Evolutionary conservation across 2,888 invertebrate genomes (phyloP), one percentile per base, ranked within the genome.

Genomic region (Opisthograptis luteolata): DNA sequence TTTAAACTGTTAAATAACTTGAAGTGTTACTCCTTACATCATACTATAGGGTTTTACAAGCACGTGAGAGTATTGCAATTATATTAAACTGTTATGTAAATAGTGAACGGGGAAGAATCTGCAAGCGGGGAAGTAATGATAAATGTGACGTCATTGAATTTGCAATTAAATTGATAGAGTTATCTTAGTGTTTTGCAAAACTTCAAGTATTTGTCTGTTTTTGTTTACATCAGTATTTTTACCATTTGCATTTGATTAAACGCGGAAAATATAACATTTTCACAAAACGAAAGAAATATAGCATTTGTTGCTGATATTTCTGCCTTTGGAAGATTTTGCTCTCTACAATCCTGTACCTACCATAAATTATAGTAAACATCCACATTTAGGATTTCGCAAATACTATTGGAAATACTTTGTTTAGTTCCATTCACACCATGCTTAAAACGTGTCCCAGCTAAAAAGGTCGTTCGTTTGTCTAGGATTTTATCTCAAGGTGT

Each of bases 401-500:
- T 7, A 17, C 14, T 13, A 7, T 28, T 24, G 10, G n/a, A 30
- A 8, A 37, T 40, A 34, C 10, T 20, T 24, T 3, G 13, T 17
- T 13, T 3, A 6, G 6, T 14, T 28, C 19, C 35, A 36, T 48
- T 17, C 7, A 13, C 7, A 28, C 9, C 9, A 36, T 36, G 25
- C 14, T 41, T 5, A 30, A 15, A 30, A 1, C 17, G 27, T 46
- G 43, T 52, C 43, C 43, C 37, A 51, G 45, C 31, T 41, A 30
- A 27, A 50, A 56, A 51, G 47, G 41, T 50, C 40, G 34, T 47
- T 49, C 39, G 44, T 44, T 22, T 41, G n/a, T 44, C 40, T 34
- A 62, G 64, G 58, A 59, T n/a, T n/a, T n/a, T n/a, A n/a, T 13
- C 36, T 46, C 32, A 40, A 22, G 34, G 28, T 30, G 60, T 64